A percentile compares a stretch with the other conserved stretches of the same genome.
Conservation (phyloP, 1,140 invertebrate species). For the Platorchestia sp. region DNA sequence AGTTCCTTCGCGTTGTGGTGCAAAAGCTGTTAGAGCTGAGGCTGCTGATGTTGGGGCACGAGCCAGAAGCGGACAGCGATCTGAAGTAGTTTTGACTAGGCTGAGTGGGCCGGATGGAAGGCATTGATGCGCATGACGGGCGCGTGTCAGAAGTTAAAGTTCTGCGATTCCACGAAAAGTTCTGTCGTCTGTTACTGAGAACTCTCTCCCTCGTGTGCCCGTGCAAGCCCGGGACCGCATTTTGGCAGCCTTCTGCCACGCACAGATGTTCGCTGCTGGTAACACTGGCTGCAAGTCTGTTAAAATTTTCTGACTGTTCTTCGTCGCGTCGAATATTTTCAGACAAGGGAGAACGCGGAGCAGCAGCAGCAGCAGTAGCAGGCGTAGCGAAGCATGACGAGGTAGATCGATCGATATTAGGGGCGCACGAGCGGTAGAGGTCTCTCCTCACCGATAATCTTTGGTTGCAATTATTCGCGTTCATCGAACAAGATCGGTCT, state of each 20-base stretch:
- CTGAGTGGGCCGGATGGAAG: background rate
- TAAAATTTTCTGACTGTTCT: background rate
- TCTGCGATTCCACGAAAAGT: background rate
- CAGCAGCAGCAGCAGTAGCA: background rate
- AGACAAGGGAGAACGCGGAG: background rate
- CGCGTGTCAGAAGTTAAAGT: background rate
- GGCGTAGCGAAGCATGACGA: background rate
- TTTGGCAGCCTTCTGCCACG: background rate
- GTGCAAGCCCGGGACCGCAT: background rate
- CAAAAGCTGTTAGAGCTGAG: background rate
- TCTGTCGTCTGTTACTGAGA: background rate
- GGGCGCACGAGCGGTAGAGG: background rate
- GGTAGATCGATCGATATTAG: conserved; percentile 25
- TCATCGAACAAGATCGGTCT: background rate
- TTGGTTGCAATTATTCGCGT: background rate
- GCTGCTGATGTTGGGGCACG: background rate
- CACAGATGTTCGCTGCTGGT: background rate
- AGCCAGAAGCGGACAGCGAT: background rate
- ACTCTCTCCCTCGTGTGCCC: background rate
- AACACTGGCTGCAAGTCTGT: background rate
- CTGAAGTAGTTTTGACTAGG: background rate
- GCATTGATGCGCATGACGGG: background rate
- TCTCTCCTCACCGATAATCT: conserved; percentile 1
- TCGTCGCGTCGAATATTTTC: background rate
- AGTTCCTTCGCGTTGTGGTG: background rate